Conservation (phyloP, 2,888 invertebrate genomes). For the Oscheius sp. region DNA sequence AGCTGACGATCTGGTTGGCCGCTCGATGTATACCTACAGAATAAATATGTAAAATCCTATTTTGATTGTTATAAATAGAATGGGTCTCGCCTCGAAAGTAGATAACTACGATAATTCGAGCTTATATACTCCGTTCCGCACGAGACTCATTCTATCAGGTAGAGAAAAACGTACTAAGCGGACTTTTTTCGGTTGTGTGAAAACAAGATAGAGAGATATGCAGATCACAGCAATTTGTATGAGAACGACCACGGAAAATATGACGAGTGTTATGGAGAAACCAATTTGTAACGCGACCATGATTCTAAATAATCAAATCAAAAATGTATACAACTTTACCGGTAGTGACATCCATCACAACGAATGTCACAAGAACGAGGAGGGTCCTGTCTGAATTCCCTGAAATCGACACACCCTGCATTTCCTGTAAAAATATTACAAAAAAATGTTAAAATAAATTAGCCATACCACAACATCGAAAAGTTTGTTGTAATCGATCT, state of each 20-base stretch:
- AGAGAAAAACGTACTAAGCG: conserved; percentile 39
- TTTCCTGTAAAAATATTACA: conserved; percentile 56
- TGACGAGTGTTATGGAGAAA: conserved; percentile 63
- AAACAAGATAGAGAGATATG: conserved; percentile 44
- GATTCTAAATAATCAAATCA: conserved; percentile 49
- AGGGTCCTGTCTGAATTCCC: conserved; percentile 64
- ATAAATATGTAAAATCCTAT: not conserved
- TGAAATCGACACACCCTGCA: conserved; percentile 68
- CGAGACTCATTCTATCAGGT: too few species aligned
- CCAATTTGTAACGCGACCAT: conserved; percentile 65
- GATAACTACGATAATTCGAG: too few species aligned
- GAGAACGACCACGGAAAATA: conserved; percentile 63
- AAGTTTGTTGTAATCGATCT: conserved; percentile 67
- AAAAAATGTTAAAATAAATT: not conserved
- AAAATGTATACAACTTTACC: conserved; percentile 34
- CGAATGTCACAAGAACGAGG: conserved; percentile 69
- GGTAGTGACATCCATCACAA: conserved; percentile 69
- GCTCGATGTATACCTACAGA: conserved; percentile 43
- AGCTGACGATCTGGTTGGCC: not conserved
- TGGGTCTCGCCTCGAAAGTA: too few species aligned
- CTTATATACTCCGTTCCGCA: too few species aligned
- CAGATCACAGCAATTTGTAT: conserved; percentile 46
- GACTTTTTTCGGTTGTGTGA: conserved; percentile 38
- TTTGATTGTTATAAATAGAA: too few species aligned
- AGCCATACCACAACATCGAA: conserved; percentile 65